Evolutionary conservation across 2,113 vertebrate species (phyloP), one percentile per base, ranked within the genome.

Genomic region (Apistogramma diplotaenia): DNA sequence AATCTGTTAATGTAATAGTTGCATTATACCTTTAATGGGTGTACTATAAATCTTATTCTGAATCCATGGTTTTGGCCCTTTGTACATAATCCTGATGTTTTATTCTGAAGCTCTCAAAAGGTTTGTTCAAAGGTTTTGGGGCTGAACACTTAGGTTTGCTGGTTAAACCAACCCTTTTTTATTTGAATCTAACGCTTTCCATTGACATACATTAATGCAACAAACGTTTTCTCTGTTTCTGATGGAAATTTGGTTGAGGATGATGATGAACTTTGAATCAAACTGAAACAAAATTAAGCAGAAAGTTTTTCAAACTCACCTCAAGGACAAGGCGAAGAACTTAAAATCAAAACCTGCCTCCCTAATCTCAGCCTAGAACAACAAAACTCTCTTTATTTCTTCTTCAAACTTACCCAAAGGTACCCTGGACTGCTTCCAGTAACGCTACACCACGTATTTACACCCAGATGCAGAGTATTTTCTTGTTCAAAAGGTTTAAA

Each of bases 391-490:
- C 53, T 61, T 58, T 72, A 51, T 43, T 25, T 40, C 70, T 62
- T 18, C 9, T 31, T 65, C 78, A 43, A 15, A 31, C 5, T 76
- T 58, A 35, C 74, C 61, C 46, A 73, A 60, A 85, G 72, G 43
- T 71, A 3, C 12, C 0, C 80, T 91, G 91, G 90, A 84, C 65
- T 13, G 40, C 65, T 78, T 91, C 89, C 91, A 91, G 60, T 25
- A 67, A 25, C 43, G 27, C 74, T 33, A 27, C 29, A 65, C 29
- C 58, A 75, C 76, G 84, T 77, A 84, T 88, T 82, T 23, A 85
- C 55, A 76, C 76, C 76, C 78, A 79, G 87, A 83, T 86, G 89
- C 88, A 81, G 65, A 81, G 71, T 85, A 85, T 89, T 85, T 62
- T 80, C 86, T 71, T 84, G 51, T 89, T 81, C 78, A 82, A 85